Evolutionary conservation across 2,113 vertebrate species (phyloP), one percentile per base, ranked within the genome.

Genomic region (Scatophagus argus): DNA sequence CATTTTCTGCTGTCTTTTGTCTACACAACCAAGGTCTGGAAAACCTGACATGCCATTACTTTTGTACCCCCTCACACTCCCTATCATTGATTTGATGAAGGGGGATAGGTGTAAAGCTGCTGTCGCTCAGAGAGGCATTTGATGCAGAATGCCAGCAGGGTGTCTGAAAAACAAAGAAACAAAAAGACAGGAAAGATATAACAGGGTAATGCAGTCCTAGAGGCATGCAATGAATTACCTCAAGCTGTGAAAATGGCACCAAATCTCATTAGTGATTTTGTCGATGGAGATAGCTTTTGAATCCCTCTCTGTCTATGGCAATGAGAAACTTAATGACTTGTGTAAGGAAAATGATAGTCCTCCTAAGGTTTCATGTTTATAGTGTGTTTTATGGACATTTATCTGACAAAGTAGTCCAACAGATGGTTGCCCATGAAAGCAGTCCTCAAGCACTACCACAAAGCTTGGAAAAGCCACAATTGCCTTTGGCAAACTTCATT

Each of bases 341-440:
- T 82, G 77, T 77, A 66, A 58, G 58, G 44, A 63, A 78, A 87
- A 81, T 68, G 46, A 88, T 72, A 41, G 54, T 25, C 61, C 47
- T 85, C 79, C 77, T 82, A 83, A 86, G 88, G 77, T 92, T 84
- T 83, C 65, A 63, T 79, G 81, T 91, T 87, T 81, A 87, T 82
- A 47, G 72, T 47, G 78, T 47, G 6, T 87, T 88, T 91, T 82
- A 88, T 77, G 52, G 67, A 66, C 68, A 75, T 91, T 86, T 89
- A 83, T 91, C 83, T 84, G 51, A 82, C 44, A 71, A 47, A 75
- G 68, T 83, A 79, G 78, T n/a, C 74, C 70, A 83, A 55, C 88
- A 91, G 83, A 92, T 90, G 85, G 83, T 55, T 80, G 49, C 67
- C 82, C 82, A 83, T 85, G 69, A 84, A 75, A 81, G 60, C 73